These are phyloP conservation scores for Limnodromus scolopaceus DNA, from an alignment of 2,797 vertebrate genomes.

Conservation along the genomic window DNA sequence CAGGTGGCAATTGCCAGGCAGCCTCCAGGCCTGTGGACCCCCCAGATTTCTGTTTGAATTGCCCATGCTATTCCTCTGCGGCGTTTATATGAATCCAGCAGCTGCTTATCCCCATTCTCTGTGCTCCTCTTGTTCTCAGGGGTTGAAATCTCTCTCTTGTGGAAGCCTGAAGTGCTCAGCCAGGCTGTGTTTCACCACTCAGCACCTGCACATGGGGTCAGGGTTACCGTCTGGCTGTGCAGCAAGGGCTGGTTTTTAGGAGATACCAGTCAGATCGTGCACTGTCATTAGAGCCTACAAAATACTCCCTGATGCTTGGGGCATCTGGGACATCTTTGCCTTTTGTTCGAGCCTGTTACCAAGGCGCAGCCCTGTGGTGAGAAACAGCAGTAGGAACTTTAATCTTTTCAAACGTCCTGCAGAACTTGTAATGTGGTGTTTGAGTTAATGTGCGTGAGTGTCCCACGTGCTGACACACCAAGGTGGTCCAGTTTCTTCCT, in stretches of 20 bases:
- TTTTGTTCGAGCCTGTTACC: neutral
- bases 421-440: neutral
- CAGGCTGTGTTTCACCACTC: fast-evolving
- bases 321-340: neutral
- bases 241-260: neutral
- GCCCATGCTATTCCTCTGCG: fast-evolving
- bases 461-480: fast-evolving
- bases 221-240: neutral
- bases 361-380: neutral
- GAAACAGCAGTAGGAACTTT: neutral
- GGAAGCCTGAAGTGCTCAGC: fast-evolving
- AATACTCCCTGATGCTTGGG: fast-evolving
- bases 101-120: neutral
- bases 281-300: neutral
- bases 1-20: neutral
- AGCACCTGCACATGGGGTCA: fast-evolving
- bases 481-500: neutral
- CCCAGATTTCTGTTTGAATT: neutral
- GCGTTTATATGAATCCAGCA: neutral
- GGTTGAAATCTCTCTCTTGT: neutral
- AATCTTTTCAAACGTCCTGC: neutral
- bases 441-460: fast-evolving
- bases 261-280: neutral
- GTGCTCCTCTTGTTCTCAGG: neutral
- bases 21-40: neutral